phyloP scores from a whole-genome alignment of 2,797 vertebrate genomes.

The Acropternis orthonyx region DNA sequence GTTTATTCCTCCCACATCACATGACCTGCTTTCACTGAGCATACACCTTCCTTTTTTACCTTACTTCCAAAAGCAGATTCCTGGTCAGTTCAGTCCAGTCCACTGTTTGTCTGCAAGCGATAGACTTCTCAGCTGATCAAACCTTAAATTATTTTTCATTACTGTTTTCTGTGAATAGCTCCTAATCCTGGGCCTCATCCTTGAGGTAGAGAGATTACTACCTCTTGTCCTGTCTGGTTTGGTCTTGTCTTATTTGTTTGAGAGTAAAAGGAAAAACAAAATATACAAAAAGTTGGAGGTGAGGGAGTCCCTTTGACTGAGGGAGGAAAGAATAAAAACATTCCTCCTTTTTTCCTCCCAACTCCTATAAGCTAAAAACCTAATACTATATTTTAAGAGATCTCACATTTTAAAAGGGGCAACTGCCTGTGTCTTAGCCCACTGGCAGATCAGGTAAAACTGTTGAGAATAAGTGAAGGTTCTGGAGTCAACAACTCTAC shows the following conservation, averaged over 20 bases:
- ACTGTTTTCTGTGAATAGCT: neutral
- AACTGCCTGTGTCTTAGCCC: neutral
- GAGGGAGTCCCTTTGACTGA: neutral
- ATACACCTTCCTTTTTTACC: neutral
- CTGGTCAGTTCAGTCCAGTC: neutral
- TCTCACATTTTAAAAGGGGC: neutral
- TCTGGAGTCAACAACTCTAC: neutral
- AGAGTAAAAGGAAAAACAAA: neutral
- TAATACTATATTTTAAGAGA: neutral
- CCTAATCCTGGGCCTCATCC: neutral
- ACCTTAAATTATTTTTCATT: neutral
- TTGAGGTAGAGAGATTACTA: neutral
- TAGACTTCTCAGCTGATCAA: neutral
- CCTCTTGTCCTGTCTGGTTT: neutral
- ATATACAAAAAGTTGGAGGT: neutral
- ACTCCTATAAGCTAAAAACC: neutral
- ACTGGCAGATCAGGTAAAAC: neutral
- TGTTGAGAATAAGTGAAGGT: neutral
- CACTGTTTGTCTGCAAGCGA: neutral
- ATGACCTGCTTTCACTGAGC: neutral
- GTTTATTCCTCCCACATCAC: neutral
- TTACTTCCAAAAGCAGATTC: neutral
- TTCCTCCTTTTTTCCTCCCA: rapidly evolving
- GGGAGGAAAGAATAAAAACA: neutral
- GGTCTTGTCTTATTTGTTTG: neutral